These are phyloP conservation scores for Plecotus auritus DNA, from an alignment of 2,113 vertebrate genomes.

Conservation along the genomic window DNA sequence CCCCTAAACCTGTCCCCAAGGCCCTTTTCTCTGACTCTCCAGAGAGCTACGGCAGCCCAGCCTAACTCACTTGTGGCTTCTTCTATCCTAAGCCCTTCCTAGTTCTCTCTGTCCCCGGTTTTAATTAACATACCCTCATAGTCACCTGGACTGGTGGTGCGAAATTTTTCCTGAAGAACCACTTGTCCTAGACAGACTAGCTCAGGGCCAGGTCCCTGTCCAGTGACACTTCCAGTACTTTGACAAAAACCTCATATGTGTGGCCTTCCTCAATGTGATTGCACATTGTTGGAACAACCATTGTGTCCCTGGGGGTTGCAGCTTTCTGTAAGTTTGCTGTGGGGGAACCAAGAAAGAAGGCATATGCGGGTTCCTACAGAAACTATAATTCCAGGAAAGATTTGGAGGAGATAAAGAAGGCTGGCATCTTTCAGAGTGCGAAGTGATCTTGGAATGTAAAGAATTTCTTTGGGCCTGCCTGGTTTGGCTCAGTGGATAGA, in stretches of 20 bases:
- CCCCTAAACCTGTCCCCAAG: too few species aligned
- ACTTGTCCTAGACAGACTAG: too few species aligned
- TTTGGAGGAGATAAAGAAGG: not conserved
- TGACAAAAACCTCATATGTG: not conserved
- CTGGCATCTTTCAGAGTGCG: not conserved
- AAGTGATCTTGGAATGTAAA: not conserved
- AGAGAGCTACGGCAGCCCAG: too few species aligned
- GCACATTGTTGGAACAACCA: not conserved
- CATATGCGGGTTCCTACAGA: not conserved
- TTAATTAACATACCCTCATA: too few species aligned
- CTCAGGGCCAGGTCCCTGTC: too few species aligned
- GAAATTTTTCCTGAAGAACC: too few species aligned
- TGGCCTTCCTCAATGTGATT: not conserved
- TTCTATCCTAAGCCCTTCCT: too few species aligned
- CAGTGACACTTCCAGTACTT: not conserved
- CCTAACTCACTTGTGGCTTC: too few species aligned
- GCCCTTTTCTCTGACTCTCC: too few species aligned
- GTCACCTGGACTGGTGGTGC: too few species aligned
- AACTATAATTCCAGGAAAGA: not conserved
- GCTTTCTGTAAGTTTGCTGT: not conserved
- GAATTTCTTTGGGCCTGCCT: not conserved
- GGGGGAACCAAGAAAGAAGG: not conserved
- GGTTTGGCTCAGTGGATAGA: too few species aligned
- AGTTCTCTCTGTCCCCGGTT: too few species aligned
- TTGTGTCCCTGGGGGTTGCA: not conserved